Conservation (phyloP, 1,140 invertebrate genomes). For the Bradynema listronoti region DNA sequence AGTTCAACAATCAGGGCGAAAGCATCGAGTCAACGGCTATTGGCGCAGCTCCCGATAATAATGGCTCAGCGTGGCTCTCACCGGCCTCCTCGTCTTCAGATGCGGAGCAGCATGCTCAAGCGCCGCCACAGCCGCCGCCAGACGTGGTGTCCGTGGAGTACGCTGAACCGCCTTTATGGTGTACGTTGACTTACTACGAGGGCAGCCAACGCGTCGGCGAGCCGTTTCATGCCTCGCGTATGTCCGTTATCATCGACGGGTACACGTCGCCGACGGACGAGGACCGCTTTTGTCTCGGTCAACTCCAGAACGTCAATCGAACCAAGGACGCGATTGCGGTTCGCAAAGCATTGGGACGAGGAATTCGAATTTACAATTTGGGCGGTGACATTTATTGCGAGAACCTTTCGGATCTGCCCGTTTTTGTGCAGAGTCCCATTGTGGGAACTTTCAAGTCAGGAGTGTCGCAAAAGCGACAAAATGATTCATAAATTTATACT, state of each 20-base stretch:
- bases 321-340: constrained; percentile 89
- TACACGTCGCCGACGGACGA: constrained; percentile 68
- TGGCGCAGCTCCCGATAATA: too few relatives aligned
- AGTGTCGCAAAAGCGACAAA: too few relatives aligned
- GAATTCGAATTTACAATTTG: constrained; percentile 92
- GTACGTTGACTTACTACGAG: constrained; percentile 94
- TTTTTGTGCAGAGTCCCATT: constrained; percentile 97
- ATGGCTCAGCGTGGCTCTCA: too few relatives aligned
- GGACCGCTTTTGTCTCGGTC: constrained; percentile 86
- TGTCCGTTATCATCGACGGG: constrained; percentile 90
- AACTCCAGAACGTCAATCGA: constrained; percentile 81
- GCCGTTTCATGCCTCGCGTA: constrained; percentile 91
- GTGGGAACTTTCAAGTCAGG: too few relatives aligned
- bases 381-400: constrained; percentile 97
- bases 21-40: too few relatives aligned
- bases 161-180: constrained; percentile 95
- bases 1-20: too few relatives aligned
- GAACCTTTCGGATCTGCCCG: constrained; percentile 83
- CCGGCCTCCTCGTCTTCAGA: too few relatives aligned
- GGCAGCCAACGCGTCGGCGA: constrained; percentile 89
- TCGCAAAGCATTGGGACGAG: constrained; percentile 67
- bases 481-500: too few relatives aligned
- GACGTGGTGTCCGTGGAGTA: constrained; percentile 85
- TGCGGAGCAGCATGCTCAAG: too few relatives aligned
- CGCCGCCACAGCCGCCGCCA: too few relatives aligned